Percentiles rank a stretch among this genome's conserved stretches.
These are phyloP conservation scores for Oreochromis aureus DNA, from an alignment of 2,113 vertebrate genomes.

Conservation along the genomic window DNA sequence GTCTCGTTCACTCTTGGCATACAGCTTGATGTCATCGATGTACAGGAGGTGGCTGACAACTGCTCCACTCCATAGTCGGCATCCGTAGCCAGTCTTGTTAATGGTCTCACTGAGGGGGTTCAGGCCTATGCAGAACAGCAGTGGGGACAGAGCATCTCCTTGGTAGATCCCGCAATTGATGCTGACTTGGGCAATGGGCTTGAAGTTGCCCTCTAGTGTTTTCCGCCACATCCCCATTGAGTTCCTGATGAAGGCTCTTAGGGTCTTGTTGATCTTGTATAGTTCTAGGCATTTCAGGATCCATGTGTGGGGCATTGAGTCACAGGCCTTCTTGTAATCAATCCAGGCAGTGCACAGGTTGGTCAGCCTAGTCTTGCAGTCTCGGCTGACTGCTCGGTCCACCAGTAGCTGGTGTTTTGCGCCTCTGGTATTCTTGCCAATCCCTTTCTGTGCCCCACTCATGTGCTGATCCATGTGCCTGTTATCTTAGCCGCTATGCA, in stretches of 20 bases:
- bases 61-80: neutral
- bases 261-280: neutral
- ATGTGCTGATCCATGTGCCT: neutral
- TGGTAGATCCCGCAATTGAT: neutral
- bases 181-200: neutral
- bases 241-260: neutral
- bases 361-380: neutral
- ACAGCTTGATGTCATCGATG: neutral
- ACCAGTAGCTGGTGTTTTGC: neutral
- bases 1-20: neutral
- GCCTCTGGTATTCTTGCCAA: neutral
- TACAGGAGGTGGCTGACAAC: neutral
- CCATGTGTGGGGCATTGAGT: too few species aligned
- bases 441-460: neutral
- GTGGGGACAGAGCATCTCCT: neutral
- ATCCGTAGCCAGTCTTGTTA: neutral
- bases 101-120: neutral
- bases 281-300: neutral
- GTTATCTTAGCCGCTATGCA: neutral
- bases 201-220: neutral
- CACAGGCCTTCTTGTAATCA: neutral
- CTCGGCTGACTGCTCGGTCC: neutral
- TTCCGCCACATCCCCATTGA: accelerated
- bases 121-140: neutral
- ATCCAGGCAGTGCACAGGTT: neutral